These are phyloP conservation scores for Panagrolaimus sp. DNA, from an alignment of 1,140 invertebrate species.

Conservation along the genomic window DNA sequence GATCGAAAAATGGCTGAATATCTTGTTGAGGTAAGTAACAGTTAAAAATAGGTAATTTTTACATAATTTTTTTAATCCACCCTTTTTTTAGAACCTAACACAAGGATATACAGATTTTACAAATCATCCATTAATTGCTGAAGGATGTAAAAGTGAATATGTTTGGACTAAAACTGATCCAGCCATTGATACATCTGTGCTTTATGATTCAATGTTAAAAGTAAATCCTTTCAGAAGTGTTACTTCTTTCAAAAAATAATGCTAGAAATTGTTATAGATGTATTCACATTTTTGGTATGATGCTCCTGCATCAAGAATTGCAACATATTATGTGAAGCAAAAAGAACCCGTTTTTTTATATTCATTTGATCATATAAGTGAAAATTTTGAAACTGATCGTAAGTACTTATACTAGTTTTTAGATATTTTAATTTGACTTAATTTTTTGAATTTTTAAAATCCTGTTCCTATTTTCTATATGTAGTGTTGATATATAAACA, in stretches of 20 bases:
- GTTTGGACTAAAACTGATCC: slow-evolving; percentile 55
- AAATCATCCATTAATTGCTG: slow-evolving; percentile 51
- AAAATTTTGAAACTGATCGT: slow-evolving; percentile 57
- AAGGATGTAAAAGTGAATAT: slow-evolving; percentile 57
- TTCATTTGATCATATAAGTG: slow-evolving; percentile 57
- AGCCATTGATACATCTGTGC: slow-evolving; percentile 30
- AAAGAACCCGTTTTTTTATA: slow-evolving; percentile 54
- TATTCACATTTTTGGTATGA: slow-evolving; percentile 58
- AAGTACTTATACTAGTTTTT: too few species aligned
- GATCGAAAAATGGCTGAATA: slow-evolving; percentile 38
- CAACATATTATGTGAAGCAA: slow-evolving; percentile 49
- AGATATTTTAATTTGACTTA: too few species aligned
- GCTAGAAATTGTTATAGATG: slow-evolving; percentile 42
- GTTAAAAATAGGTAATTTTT: too few species aligned
- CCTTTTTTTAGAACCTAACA: slow-evolving; percentile 46
- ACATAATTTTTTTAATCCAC: too few species aligned
- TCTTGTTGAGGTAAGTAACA: slow-evolving; percentile 27
- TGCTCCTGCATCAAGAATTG: slow-evolving; percentile 51
- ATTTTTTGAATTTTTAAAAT: too few species aligned
- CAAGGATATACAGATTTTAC: slow-evolving; percentile 42
- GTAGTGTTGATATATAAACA: too few species aligned
- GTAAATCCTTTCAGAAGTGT: too few species aligned
- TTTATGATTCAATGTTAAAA: slow-evolving; percentile 50
- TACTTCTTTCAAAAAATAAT: not conserved
- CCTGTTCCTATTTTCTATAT: too few species aligned